These are phyloP conservation scores for Bruchidius siliquastri DNA, from an alignment of 2,888 invertebrate species.

Conservation along the genomic window DNA sequence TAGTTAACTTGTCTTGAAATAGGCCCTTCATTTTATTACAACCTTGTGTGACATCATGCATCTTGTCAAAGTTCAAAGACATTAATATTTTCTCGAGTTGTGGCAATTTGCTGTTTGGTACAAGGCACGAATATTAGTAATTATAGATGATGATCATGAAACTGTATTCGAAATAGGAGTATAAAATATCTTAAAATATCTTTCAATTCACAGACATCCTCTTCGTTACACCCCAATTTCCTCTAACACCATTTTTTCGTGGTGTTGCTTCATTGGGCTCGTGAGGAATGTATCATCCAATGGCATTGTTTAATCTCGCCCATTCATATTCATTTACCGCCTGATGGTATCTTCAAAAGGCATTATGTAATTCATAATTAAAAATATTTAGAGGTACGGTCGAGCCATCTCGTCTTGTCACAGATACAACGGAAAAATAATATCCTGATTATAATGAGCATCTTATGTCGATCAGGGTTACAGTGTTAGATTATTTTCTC, in stretches of 20 bases:
- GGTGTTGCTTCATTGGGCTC: not conserved
- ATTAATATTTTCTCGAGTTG: too few relatives aligned
- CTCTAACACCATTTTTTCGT: not conserved
- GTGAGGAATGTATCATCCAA: not conserved
- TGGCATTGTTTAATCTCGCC: not conserved
- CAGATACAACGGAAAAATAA: conserved; percentile 15
- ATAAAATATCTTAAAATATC: too few relatives aligned
- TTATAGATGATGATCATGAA: too few relatives aligned
- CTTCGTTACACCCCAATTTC: too few relatives aligned
- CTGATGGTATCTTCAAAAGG: conserved; percentile 9
- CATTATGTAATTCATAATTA: conserved; percentile 17
- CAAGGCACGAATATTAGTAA: too few relatives aligned
- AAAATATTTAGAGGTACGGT: conserved; percentile 6
- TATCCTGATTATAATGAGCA: conserved; percentile 26
- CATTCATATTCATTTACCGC: not conserved
- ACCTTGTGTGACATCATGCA: too few relatives aligned
- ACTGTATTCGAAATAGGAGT: too few relatives aligned
- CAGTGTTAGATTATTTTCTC: conserved; percentile 1
- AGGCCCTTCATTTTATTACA: too few relatives aligned
- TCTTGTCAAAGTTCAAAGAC: too few relatives aligned
- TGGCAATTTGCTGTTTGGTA: too few relatives aligned
- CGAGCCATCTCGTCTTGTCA: conserved; percentile 9
- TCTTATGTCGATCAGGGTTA: conserved; percentile 12
- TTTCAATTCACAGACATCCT: too few relatives aligned
- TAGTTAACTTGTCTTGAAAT: too few relatives aligned